Evolutionary conservation across 2,797 vertebrate genomes (phyloP), one percentile per base, ranked within the genome.

Genomic region (Characodon lateralis): DNA sequence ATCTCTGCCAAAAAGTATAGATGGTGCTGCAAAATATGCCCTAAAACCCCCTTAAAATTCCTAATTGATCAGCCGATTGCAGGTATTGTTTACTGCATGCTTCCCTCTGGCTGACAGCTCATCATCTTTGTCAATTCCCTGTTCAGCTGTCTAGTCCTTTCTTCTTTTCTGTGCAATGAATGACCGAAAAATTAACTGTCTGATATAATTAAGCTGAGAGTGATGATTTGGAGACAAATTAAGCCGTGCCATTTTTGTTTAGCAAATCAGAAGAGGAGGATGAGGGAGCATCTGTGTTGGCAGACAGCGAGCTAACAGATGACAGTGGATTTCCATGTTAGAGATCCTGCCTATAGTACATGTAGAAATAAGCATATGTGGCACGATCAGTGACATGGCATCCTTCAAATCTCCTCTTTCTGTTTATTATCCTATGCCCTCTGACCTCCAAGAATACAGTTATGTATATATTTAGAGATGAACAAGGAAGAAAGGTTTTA

Each of bases 171-270:
- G 74, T 72, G 26, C 75, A 35, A 35, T 53, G 76, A 72, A 56
- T 71, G 61, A 82, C 53, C 76, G 76, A 48, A 85, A 56, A 81
- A 66, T 85, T 61, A 39, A 71, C 73, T 71, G 78, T 71, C 83
- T 81, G 75, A 66, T 18, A 2, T 6, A 58, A 59, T 77, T 53
- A 58, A 72, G 58, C 79, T 74, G 41, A 39, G 73, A 77, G 77
- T 59, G 71, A 55, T 85, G 20, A 83, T 79, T 87, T 70, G 65
- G 77, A 83, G 71, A 51, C 72, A 85, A 87, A 89, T 87, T 71
- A 79, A 78, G 58, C 63, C 43, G 31, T 70, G 76, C 78, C 63
- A 73, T 74, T 82, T 87, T 72, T 71, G 24, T 43, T 72, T 51
- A 81, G 70, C 69, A 58, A 78, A 76, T 76, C 78, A 56, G 22